Conservation (phyloP, 2,797 vertebrate genomes). For the Microctenopoma lineatum region DNA sequence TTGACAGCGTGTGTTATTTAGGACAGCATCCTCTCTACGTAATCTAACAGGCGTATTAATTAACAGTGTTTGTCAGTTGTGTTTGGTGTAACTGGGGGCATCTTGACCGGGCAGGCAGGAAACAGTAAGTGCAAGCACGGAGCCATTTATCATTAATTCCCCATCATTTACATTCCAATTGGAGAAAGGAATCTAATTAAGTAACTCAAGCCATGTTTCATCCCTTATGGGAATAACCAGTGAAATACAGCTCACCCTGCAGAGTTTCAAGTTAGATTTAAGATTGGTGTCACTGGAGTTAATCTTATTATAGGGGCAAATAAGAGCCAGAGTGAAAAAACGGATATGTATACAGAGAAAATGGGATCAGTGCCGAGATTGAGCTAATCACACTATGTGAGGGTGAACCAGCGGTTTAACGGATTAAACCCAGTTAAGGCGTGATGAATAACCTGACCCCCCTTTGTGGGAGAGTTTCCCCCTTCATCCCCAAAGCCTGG, state of each 20-base stretch:
- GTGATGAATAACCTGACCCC: conserved; percentile 71
- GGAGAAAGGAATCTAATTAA: conserved; percentile 61
- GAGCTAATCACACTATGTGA: conserved; percentile 49
- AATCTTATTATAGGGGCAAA: conserved; percentile 76
- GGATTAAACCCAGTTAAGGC: conserved; percentile 68
- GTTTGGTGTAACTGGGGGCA: conserved; percentile 40
- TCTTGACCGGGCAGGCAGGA: conserved; percentile 47
- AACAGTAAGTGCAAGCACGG: conserved; percentile 35
- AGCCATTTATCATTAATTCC: conserved; percentile 63
- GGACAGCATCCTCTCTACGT: conserved; percentile 29
- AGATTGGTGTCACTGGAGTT: conserved; percentile 76
- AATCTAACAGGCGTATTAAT: conserved; percentile 54
- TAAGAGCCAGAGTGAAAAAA: conserved; percentile 60
- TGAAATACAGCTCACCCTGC: conserved; percentile 61
- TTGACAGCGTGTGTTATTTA: conserved; percentile 60
- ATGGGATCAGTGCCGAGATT: conserved; percentile 69
- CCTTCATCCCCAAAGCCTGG: conserved; percentile 34
- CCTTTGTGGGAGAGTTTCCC: conserved; percentile 34
- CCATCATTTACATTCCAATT: conserved; percentile 61
- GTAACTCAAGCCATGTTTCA: conserved; percentile 64
- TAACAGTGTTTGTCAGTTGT: conserved; percentile 53
- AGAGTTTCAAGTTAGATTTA: conserved; percentile 72
- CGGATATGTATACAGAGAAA: conserved; percentile 72
- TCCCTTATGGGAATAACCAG: conserved; percentile 67
- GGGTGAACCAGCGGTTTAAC: conserved; percentile 68